Base-by-base conservation (phyloP, 2,888 invertebrate genomes). In the Theretra japonica region DNA sequence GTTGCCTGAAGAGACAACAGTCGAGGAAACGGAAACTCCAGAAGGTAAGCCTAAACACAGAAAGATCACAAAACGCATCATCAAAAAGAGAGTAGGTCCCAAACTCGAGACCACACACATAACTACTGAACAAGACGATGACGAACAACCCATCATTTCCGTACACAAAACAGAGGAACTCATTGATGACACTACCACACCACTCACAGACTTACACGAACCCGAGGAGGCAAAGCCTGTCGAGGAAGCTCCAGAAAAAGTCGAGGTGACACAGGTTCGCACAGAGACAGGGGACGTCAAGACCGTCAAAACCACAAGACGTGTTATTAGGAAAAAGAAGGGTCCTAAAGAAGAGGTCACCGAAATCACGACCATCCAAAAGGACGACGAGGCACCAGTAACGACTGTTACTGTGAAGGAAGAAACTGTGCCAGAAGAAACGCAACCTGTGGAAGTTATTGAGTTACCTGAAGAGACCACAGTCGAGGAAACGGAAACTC, bases 11-110 rank as follows among this genome's bases (percentile, higher is more conserved):
- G 41, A 41, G 15, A 41, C 41, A 1, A 41, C 41, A 15, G 41
- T 41, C 11, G 41, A 41, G 11, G 41, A 41, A 41, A 11, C n/a
- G 17, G 53, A 53, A 17, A n/a, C 53, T 53, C 17, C 19, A n/a
- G n/a, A 53, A 53, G 53, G 53, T 53, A 53, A 53, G n/a, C 19
- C 53, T 5, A 53, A 53, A n/a, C 53, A 53, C 6, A 53, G 5
- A 53, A 53, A n/a, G 17, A n/a, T 53, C n/a, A 6, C 19, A 11
- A 41, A 11, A 41, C 41, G 41, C 41, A 41, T 84, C 0, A 88
- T 92, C 25, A 93, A 82, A 90, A 94, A 65, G 79, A 93, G 73
- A 88, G 89, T 75, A 89, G 76, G 84, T 23, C 80, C 87, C 82
- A 74, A 81, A 79, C 72, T 86, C 72, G 73, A 81, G 81, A 82